Conservation (phyloP, 2,888 invertebrate genomes). For the Lacanobia oleracea region DNA sequence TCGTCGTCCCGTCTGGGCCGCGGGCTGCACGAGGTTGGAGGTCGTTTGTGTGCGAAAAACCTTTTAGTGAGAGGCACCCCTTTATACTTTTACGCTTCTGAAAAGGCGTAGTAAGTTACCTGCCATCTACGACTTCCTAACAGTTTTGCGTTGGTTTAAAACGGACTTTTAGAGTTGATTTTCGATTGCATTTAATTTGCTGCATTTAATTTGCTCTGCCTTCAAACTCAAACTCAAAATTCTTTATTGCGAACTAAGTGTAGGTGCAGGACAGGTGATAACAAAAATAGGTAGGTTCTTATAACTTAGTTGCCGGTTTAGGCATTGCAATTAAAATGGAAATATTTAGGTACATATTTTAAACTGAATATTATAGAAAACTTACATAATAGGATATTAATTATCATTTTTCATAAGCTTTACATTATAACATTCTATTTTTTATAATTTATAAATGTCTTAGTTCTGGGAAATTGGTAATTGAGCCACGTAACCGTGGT, state of each 20-base stretch:
- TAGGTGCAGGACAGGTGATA: too few species aligned
- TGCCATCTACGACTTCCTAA: slow-evolving; percentile 38
- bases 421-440: too few species aligned
- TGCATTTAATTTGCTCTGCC: not conserved
- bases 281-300: too few species aligned
- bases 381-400: too few species aligned
- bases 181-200: not conserved
- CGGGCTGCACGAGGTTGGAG: slow-evolving; percentile 77
- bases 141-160: slow-evolving; percentile 8
- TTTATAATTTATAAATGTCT: too few species aligned
- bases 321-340: too few species aligned
- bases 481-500: slow-evolving; percentile 3
- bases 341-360: too few species aligned
- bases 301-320: too few species aligned
- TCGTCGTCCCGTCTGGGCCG: slow-evolving; percentile 84
- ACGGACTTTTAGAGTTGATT: not conserved
- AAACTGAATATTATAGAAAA: too few species aligned
- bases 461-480: slow-evolving; percentile 22
- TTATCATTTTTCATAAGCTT: too few species aligned
- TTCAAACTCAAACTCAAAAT: too few species aligned
- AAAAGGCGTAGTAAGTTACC: slow-evolving; percentile 59
- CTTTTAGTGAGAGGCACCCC: slow-evolving; percentile 47
- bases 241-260: too few species aligned
- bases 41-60: slow-evolving; percentile 60
- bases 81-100: slow-evolving; percentile 51